Evolutionary conservation across 2,113 vertebrate species (phyloP), one percentile per base, ranked within the genome.

Genomic region (Mugil cephalus): DNA sequence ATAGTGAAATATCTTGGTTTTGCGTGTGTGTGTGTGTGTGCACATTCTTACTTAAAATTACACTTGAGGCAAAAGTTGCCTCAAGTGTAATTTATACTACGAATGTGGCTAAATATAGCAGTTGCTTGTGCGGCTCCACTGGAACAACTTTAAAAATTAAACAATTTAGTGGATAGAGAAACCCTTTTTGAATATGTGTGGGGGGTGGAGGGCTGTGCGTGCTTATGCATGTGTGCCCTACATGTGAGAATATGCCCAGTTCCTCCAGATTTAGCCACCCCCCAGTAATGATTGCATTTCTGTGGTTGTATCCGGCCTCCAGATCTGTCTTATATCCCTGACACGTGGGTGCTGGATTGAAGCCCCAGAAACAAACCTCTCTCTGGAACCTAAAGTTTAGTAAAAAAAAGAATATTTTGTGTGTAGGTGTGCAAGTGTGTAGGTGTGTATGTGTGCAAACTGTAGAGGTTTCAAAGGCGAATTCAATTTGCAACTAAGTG

Each of bases 281-380:
- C 71, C 47, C 61, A 39, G 74, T 64, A 61, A 77, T 14, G 74
- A 73, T 48, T 74, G 68, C 47, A 72, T 68, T 72, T 79, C 80
- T 87, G 87, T 35, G 73, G 71, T 79, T 24, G 4, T 7, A 8
- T 80, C 43, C 69, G 63, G 64, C 69, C 39, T 79, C 79, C 70
- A 84, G 59, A 83, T 85, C 77, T 86, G 80, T 77, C 75, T 84
- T 59, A 4, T 67, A 68, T 82, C 81, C 19, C 5, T 3, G 47
- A 80, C 35, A 15, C 43, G 70, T 84, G 68, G 83, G 73, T 4
- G 58, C 77, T 79, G 65, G 72, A 83, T 83, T 39, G 61, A 80
- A 86, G 52, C 51, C 48, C 67, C 62, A 10, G 13, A 47, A 60
- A 66, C 21, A 7, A 75, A 67, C 64, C 70, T 55, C n/a, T 55